These are phyloP conservation scores for Xenops minutus DNA, from an alignment of 2,797 vertebrate genomes.

Conservation along the genomic window DNA sequence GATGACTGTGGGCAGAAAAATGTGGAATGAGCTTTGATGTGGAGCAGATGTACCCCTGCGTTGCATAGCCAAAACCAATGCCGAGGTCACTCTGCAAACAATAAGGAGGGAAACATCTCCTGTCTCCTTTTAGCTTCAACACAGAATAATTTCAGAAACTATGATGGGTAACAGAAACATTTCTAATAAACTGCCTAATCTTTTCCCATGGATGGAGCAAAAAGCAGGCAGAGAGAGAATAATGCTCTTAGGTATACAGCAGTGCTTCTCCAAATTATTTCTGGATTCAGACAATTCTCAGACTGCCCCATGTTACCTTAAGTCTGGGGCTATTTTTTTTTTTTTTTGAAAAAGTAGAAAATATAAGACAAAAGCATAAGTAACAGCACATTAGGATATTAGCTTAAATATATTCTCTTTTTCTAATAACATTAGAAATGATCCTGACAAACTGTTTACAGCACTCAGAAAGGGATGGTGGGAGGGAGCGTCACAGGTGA, in stretches of 20 bases:
- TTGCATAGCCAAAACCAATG: conserved; percentile 29
- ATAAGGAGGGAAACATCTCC: neutral
- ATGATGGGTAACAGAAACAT: neutral
- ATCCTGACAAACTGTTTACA: neutral
- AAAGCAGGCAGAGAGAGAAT: neutral
- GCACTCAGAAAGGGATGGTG: neutral
- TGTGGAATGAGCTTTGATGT: conserved; percentile 59
- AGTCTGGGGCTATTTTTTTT: neutral
- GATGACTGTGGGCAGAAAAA: conserved; percentile 43
- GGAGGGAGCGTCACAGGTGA: too few species aligned
- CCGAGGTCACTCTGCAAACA: neutral
- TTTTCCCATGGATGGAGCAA: neutral
- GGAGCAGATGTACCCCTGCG: conserved; percentile 56
- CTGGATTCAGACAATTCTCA: neutral
- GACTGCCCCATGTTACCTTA: neutral
- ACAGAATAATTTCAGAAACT: neutral
- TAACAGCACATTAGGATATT: neutral
- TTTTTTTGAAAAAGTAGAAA: neutral
- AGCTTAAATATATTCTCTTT: neutral
- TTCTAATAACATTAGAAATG: neutral
- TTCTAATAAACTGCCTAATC: neutral
- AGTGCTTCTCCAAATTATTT: neutral
- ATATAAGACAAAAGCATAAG: neutral
- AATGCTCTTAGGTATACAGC: neutral
- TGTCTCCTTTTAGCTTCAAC: neutral